A percentile compares a stretch with the other conserved stretches of the same genome.
Conservation (phyloP, 2,113 vertebrate genomes). For the Platycercus adscitus region DNA sequence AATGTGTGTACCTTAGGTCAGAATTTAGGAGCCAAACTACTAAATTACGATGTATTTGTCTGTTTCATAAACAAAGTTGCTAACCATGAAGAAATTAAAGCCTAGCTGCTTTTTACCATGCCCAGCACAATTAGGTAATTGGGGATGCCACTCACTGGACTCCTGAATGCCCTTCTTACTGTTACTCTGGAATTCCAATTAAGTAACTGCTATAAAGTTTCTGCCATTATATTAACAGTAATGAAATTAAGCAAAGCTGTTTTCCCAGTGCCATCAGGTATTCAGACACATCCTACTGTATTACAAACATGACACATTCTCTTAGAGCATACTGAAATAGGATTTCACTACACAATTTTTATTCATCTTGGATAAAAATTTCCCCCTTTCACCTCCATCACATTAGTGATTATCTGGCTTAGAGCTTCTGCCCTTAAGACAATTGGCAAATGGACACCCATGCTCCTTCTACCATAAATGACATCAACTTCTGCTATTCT, state of each 20-base stretch:
- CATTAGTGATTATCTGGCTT: neutral
- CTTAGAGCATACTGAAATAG: neutral
- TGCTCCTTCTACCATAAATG: neutral
- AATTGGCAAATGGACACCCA: neutral
- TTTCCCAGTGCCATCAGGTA: neutral
- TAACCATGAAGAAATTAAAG: slow-evolving; percentile 40
- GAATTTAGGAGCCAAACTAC: neutral
- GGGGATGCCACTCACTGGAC: neutral
- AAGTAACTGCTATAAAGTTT: slow-evolving; percentile 26
- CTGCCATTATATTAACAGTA: neutral
- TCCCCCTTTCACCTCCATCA: neutral
- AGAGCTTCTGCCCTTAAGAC: neutral
- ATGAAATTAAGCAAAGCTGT: neutral
- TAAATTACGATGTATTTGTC: neutral
- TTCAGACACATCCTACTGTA: neutral
- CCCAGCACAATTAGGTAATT: slow-evolving; percentile 34
- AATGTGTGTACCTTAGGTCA: fast-evolving
- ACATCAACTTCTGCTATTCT: neutral
- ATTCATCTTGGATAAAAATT: neutral
- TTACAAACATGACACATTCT: neutral
- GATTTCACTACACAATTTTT: neutral
- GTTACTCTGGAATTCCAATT: slow-evolving; percentile 3
- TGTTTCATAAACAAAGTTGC: slow-evolving; percentile 40
- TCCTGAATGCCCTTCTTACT: neutral
- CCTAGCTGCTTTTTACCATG: neutral